A percentile compares a stretch with the other conserved stretches of the same genome.
Evolutionary conservation across 2,888 invertebrate genomes (phyloP).

Genomic region (Penaeus monodon): DNA sequence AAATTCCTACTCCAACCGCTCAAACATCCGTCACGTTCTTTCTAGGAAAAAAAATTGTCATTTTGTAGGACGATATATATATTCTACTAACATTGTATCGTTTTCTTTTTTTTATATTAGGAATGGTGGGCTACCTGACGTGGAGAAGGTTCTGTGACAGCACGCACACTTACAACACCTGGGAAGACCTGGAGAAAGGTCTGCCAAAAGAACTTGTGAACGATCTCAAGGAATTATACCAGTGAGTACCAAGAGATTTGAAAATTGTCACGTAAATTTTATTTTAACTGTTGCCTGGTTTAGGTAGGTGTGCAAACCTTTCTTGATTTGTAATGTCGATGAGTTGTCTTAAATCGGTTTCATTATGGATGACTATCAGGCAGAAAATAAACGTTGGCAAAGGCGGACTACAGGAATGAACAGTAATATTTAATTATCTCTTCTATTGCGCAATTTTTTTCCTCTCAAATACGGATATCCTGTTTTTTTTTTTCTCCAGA

Average conservation of each 20-base stretch:
- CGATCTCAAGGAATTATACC: constrained; percentile 52
- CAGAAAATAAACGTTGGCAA: too few relatives aligned
- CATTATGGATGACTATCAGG: too few relatives aligned
- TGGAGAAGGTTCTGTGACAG: constrained; percentile 62
- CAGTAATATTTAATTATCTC: not conserved
- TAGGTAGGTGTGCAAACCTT: not conserved
- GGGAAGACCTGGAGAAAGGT: constrained; percentile 54
- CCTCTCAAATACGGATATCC: not conserved
- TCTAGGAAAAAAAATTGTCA: too few relatives aligned
- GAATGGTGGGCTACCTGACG: constrained; percentile 47
- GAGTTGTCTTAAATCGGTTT: too few relatives aligned
- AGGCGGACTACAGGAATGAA: too few relatives aligned
- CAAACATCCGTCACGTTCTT: too few relatives aligned
- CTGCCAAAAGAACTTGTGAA: constrained; percentile 43
- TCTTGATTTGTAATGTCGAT: too few relatives aligned
- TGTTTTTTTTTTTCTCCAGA: constrained; percentile 21
- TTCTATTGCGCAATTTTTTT: not conserved
- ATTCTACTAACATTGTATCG: not conserved
- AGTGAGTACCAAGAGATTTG: constrained; percentile 40
- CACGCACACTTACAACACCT: constrained; percentile 41
- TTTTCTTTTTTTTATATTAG: constrained; percentile 9
- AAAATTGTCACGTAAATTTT: not conserved
- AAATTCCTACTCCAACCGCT: too few relatives aligned
- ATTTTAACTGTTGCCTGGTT: not conserved
- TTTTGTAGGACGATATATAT: not conserved